Percentiles rank a stretch among this genome's conserved stretches.
Conservation (phyloP, 2,797 vertebrate genomes). For the Galaxias olidus region DNA sequence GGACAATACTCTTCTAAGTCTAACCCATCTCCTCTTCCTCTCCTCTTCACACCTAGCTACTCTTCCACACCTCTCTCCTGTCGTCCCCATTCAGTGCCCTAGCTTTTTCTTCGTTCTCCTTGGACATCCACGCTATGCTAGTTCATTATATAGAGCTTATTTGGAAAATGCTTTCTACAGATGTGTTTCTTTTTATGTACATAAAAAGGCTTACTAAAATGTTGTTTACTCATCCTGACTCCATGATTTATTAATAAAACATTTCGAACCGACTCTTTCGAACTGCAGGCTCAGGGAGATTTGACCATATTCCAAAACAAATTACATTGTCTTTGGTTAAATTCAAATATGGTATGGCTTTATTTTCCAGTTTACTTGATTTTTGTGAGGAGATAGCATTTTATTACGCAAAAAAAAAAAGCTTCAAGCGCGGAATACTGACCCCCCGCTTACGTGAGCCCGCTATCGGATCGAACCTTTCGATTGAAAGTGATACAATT, state of each 20-base stretch:
- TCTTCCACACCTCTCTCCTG: background rate
- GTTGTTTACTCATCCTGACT: too few relatives aligned
- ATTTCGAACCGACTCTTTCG: too few relatives aligned
- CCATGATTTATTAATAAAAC: too few relatives aligned
- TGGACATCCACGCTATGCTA: constrained; percentile 6
- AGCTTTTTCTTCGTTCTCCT: background rate
- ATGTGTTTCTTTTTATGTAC: too few relatives aligned
- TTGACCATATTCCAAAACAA: too few relatives aligned
- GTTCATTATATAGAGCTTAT: constrained; percentile 29
- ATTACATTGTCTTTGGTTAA: too few relatives aligned
- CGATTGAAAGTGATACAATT: constrained; percentile 99
- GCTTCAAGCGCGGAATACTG: constrained; percentile 87
- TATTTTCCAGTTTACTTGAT: too few relatives aligned
- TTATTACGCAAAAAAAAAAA: constrained; percentile 65
- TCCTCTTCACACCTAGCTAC: background rate
- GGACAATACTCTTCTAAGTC: constrained; percentile 40
- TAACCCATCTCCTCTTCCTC: constrained; percentile 58
- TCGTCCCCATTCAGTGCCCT: background rate
- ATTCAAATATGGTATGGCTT: too few relatives aligned
- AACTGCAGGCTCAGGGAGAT: too few relatives aligned
- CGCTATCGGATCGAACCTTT: constrained; percentile 95
- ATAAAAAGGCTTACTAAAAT: too few relatives aligned
- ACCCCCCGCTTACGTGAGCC: constrained; percentile 86
- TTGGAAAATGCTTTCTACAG: too few relatives aligned
- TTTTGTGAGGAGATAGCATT: too few relatives aligned